These are phyloP conservation scores for Epicampocera succincta DNA, from an alignment of 2,888 invertebrate genomes.

Conservation along the genomic window DNA sequence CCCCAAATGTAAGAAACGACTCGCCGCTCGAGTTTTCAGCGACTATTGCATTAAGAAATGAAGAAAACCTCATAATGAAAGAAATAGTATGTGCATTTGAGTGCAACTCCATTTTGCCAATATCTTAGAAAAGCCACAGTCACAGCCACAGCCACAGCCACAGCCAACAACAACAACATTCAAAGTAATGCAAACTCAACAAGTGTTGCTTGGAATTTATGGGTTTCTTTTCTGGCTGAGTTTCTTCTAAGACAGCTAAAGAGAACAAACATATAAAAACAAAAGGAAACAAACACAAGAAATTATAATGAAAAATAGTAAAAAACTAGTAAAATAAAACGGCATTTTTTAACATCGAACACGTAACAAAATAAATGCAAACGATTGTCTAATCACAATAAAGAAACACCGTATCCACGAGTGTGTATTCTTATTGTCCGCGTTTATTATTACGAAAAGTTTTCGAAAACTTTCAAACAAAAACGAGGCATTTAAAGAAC, in stretches of 20 bases:
- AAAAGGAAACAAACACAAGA: conserved; percentile 44
- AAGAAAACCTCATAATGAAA: background rate
- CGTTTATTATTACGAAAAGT: conserved; percentile 1
- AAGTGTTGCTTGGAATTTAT: conserved; percentile 63
- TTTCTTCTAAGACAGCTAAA: conserved; percentile 35
- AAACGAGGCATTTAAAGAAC: conserved; percentile 43
- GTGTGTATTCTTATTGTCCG: background rate
- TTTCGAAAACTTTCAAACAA: conserved; percentile 38
- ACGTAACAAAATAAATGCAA: conserved; percentile 23
- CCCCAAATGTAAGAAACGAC: background rate
- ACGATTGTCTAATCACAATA: conserved; percentile 26
- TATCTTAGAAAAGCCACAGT: conserved; percentile 42
- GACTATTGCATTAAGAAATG: conserved; percentile 16
- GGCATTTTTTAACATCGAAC: conserved; percentile 47
- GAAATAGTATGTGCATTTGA: conserved; percentile 17
- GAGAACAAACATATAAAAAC: conserved; percentile 46
- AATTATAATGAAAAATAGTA: conserved; percentile 44
- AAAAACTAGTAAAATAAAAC: conserved; percentile 52
- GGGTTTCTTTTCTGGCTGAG: conserved; percentile 23
- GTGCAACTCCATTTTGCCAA: conserved; percentile 71
- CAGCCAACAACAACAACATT: conserved; percentile 30
- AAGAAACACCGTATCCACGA: background rate
- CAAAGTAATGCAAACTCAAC: conserved; percentile 61
- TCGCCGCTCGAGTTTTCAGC: background rate
- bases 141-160: no score